Conservation (phyloP, 2,113 vertebrate genomes). For the Agapornis roseicollis region DNA sequence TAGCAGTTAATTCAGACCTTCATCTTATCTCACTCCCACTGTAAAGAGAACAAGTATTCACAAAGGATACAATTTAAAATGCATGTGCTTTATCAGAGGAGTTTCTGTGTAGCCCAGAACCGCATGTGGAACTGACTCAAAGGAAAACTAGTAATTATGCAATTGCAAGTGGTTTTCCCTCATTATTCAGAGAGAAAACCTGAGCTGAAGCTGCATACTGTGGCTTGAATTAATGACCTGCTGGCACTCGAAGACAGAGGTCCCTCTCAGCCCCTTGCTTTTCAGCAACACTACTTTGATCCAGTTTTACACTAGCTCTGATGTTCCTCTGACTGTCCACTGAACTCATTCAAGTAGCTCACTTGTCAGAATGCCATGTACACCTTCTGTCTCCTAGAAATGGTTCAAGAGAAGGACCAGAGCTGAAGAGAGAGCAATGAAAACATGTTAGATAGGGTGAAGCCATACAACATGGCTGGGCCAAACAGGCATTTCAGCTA, state of each 20-base stretch:
- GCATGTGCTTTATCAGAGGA: not conserved
- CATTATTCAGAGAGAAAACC: not conserved
- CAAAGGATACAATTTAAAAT: not conserved
- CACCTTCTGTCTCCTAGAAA: not conserved
- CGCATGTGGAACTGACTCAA: not conserved
- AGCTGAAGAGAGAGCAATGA: fast-evolving
- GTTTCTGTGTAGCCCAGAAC: not conserved
- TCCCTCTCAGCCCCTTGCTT: not conserved
- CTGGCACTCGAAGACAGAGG: not conserved
- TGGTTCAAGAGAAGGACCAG: not conserved
- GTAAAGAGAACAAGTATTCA: not conserved
- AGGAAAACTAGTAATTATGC: not conserved
- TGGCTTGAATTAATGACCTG: not conserved
- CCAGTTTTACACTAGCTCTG: not conserved
- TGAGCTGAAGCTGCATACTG: not conserved
- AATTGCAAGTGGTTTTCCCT: not conserved
- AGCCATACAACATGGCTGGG: fast-evolving
- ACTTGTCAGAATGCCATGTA: not conserved
- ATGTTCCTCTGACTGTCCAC: not conserved
- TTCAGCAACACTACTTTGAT: not conserved
- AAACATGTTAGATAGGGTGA: not conserved
- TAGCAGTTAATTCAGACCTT: not conserved
- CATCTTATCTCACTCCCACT: not conserved
- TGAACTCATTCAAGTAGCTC: not conserved
- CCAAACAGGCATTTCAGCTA: not conserved